Conservation (phyloP, 2,797 vertebrate genomes). For the Urosaurus nigricauda region DNA sequence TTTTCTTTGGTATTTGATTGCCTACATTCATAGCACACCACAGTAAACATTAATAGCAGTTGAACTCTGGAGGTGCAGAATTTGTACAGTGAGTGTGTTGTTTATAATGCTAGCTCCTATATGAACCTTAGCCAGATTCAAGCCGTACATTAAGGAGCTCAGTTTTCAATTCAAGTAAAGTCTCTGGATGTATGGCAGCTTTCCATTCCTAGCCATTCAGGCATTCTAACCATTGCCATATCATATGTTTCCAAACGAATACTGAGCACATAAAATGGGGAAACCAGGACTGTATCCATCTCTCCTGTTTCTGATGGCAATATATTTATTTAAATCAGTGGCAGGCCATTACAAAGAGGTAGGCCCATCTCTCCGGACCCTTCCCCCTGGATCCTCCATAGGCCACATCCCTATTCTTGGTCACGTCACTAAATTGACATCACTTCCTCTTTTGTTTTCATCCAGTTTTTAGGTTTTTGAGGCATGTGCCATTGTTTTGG, state of each 20-base stretch:
- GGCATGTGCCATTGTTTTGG: too few species aligned
- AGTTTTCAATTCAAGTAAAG: rapidly evolving
- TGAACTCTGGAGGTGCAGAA: not conserved
- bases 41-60: slow-evolving; percentile 6
- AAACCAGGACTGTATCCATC: not conserved
- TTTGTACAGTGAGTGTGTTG: not conserved
- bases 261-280: not conserved
- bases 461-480: too few species aligned
- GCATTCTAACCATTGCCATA: not conserved
- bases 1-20: not conserved
- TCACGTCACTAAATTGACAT: too few species aligned
- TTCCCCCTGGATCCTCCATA: too few species aligned
- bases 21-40: not conserved
- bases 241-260: not conserved
- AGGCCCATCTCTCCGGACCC: too few species aligned
- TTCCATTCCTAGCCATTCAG: too few species aligned
- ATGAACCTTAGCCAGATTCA: not conserved
- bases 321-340: not conserved
- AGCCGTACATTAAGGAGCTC: not conserved
- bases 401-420: too few species aligned
- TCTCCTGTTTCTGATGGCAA: not conserved
- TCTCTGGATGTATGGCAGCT: not conserved
- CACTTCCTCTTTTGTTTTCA: too few species aligned
- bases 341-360: too few species aligned
- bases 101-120: not conserved